Evolutionary conservation across 2,113 vertebrate species (phyloP), one percentile per base, ranked within the genome.

Genomic region (Scortum barcoo): DNA sequence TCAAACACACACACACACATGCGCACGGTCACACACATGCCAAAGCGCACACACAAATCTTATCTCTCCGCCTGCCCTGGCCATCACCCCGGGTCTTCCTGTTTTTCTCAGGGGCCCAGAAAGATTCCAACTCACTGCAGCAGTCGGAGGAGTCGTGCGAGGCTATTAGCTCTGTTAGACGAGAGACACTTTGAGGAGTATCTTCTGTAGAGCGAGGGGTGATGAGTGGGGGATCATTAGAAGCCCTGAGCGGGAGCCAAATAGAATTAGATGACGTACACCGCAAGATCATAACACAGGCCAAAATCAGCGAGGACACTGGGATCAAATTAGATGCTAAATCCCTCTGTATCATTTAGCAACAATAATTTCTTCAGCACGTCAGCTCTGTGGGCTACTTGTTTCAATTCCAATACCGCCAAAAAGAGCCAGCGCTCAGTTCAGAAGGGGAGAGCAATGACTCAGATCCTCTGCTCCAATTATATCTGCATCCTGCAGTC

Each of bases 401-500:
- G 84, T 85, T 89, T 79, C 85, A 48, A 16, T 84, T 91, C 92
- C 85, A 89, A 38, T 51, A 62, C 86, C 50, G 42, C 87, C 81
- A 66, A 76, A 85, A 83, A 86, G 75, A 88, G 82, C 86, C 88
- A 72, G 84, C 8, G 50, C 80, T 88, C 70, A 30, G 86, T 90
- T 86, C 84, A 89, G 81, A 82, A 79, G 79, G 84, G 66, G 85
- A 75, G 86, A 75, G 88, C 87, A 86, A 87, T 94, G 93, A 94
- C 81, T 93, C 91, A 93, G 89, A 93, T 87, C 88, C 89, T 87
- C 86, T 72, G 88, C 85, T 86, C 88, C 90, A 92, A 93, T 94
- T 94, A 93, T 93, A 93, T 88, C 91, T 88, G 90, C 88, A 92
- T 93, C 91, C 92, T 92, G 89, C 88, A 87, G 86, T 90, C 76